Conservation (phyloP, 2,888 invertebrate species). For the Tetragonisca angustula region DNA sequence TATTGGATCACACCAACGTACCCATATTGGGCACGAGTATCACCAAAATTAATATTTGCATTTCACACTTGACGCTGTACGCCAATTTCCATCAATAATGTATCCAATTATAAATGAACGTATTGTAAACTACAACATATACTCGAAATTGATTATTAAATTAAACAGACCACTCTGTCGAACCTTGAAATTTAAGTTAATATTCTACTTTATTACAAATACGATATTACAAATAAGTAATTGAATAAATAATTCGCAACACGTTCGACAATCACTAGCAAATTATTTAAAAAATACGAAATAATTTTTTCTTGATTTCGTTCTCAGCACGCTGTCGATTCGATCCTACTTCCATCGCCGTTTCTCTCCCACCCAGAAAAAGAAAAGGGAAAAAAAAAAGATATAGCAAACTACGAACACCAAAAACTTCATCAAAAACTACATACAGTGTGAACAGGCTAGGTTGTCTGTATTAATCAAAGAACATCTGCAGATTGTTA, state of each 20-base stretch:
- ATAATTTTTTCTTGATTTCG: not conserved
- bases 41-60: not conserved
- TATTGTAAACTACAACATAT: not conserved
- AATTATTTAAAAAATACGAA: not conserved
- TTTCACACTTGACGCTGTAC: not conserved
- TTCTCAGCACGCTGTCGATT: not conserved
- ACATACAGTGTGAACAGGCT: constrained; percentile 15
- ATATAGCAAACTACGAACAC: not conserved
- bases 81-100: not conserved
- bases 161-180: not conserved
- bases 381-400: too few relatives aligned
- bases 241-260: too few relatives aligned
- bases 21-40: too few relatives aligned
- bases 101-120: not conserved
- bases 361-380: not conserved
- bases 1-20: not conserved
- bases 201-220: too few relatives aligned
- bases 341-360: not conserved
- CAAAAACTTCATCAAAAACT: not conserved
- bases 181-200: not conserved
- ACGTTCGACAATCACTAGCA: too few relatives aligned
- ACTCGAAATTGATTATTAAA: not conserved
- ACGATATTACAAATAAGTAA: not conserved
- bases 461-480: not conserved
- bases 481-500: not conserved